Evolutionary conservation across 2,888 invertebrate species (phyloP), one percentile per base, ranked within the genome.

Genomic region (Megaustenia siamemsis): DNA sequence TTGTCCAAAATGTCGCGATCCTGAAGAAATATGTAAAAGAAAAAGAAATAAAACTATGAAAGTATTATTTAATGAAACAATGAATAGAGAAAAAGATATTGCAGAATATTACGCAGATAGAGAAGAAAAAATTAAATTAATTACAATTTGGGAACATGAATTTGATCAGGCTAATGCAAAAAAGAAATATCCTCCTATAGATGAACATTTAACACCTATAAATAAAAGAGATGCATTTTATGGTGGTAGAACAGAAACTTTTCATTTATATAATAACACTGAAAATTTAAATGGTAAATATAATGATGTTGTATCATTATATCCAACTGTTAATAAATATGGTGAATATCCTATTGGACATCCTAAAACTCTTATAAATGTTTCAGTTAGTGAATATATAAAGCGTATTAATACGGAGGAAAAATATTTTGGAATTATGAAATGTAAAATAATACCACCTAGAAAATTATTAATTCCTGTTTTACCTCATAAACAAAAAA

Each of bases 141-240:
- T 38, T 38, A 68, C 35, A 68, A 68, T 68, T 68, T 38, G 68
- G 38, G 68, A 68, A 68, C 38, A 38, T 68, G 38, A 68, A 38
- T 68, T 68, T 68, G 38, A 38, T 68, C n/a, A n/a, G n/a, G n/a
- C n/a, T n/a, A n/a, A n/a, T n/a, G n/a, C n/a, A n/a, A 68, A 68
- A 68, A 38, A 38, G 1, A 38, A 35, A 5, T 68, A 68, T 68
- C 68, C 35, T 18, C 35, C 68, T 68, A 38, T 68, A 68, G 68
- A 68, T 68, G 68, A 68, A 68, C 21, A 4, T 68, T 21, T 68
- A 12, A 68, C 35, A 38, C 38, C 68, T 38, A 68, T 68, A 35
- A 68, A 68, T 68, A 68, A 68, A 68, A 68, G 68, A 68, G 35
- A 38, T 38, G 35, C 68, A 35, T 68, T 68, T 68, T 68, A 68